Conservation (phyloP, 1,140 invertebrate genomes). For the Drosophila neocordata region DNA sequence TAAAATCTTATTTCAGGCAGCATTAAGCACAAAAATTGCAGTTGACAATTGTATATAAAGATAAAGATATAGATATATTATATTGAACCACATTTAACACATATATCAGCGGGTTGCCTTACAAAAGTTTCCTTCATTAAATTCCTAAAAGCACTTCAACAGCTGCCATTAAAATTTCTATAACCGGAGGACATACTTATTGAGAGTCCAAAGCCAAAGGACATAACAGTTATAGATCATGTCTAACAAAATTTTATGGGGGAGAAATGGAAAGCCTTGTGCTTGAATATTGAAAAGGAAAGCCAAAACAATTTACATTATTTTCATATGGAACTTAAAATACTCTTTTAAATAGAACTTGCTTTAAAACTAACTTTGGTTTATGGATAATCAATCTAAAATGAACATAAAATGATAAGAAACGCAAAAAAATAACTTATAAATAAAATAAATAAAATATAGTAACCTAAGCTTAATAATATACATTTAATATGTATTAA, state of each 20-base stretch:
- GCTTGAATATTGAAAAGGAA: no score
- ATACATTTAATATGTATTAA: no score
- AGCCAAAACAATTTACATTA: no score
- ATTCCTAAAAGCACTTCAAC: constrained; percentile 59
- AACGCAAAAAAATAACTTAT: no score
- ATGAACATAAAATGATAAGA: no score
- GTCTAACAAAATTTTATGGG: background rate
- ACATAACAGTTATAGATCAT: background rate
- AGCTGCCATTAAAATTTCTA: constrained; percentile 42
- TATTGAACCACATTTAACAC: background rate
- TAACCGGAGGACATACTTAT: constrained; percentile 60
- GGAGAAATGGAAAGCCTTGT: background rate
- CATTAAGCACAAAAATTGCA: constrained; percentile 73
- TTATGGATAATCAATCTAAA: no score
- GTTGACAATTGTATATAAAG: constrained; percentile 23
- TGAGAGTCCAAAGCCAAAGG: constrained; percentile 2
- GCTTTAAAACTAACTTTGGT: no score
- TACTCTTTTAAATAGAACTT: no score
- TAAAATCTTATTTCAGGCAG: constrained; percentile 71
- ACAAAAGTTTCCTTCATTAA: constrained; percentile 58
- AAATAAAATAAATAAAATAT: no score
- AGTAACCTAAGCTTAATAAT: no score
- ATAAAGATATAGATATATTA: constrained; percentile 4
- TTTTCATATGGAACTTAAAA: no score
- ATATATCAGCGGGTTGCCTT: constrained; percentile 33